phyloP scores from a whole-genome alignment of 2,797 vertebrate species.

The Botia kubotai region DNA sequence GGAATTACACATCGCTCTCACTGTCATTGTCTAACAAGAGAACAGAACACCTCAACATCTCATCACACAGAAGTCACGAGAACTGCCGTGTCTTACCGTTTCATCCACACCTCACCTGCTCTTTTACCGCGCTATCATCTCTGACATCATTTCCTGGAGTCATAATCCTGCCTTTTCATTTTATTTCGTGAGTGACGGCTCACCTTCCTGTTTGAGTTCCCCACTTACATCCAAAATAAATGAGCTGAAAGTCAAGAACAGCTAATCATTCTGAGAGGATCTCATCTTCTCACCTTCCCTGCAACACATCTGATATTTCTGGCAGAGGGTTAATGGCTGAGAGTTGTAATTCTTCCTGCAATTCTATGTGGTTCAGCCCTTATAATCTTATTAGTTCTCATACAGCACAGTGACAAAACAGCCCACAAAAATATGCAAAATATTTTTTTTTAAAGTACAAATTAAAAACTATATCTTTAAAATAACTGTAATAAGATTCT shows the following conservation, averaged over 20 bases:
- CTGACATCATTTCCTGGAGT: conserved; percentile 55
- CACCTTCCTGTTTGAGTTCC: too few species aligned
- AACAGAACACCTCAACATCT: conserved; percentile 31
- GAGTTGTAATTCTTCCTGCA: not conserved
- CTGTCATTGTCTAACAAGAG: conserved; percentile 57
- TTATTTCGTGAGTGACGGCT: not conserved
- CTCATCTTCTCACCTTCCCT: too few species aligned
- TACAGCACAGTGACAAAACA: too few species aligned
- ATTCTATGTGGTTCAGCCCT: not conserved
- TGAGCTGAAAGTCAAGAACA: too few species aligned
- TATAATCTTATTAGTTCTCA: too few species aligned
- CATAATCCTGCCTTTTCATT: not conserved
- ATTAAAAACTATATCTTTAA: too few species aligned
- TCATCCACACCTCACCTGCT: conserved; percentile 35
- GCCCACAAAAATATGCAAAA: too few species aligned
- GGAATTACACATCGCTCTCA: conserved; percentile 60
- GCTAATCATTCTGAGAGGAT: too few species aligned
- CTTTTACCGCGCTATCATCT: not conserved
- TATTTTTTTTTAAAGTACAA: too few species aligned
- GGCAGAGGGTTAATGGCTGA: not conserved
- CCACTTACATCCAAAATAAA: too few species aligned
- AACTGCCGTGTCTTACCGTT: conserved; percentile 51
- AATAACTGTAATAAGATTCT: too few species aligned
- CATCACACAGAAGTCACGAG: too few species aligned
- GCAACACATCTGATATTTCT: not conserved